Evolutionary conservation across 2,797 vertebrate species (phyloP), one percentile per base, ranked within the genome.

Genomic region (Euphonia xanthogaster): DNA sequence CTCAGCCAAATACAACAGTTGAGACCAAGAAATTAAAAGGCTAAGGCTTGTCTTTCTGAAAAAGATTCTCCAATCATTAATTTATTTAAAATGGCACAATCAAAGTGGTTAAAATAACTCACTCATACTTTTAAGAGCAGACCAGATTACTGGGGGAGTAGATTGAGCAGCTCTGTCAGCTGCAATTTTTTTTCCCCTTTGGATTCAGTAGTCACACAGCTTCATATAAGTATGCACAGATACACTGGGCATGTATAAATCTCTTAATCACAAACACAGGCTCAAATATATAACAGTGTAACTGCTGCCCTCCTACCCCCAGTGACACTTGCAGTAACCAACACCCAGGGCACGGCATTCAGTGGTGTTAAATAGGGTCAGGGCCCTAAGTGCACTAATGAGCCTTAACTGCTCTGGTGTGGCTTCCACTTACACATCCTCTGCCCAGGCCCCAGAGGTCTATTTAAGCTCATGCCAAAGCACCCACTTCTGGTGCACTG

Each of bases 11-110:
- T 33, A 44, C 33, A 82, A 48, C 48, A 75, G 28, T 4, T 44
- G 45, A 88, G 54, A 86, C 11, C 53, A 90, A 78, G 45, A 90
- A 77, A 79, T 67, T 44, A 82, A 81, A 89, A 35, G 39, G 18
- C 54, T 60, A 24, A 62, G 10, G 37, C 20, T 91, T 63, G 14
- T 40, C 28, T 89, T 91, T 86, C 65, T 67, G 44, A 53, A 75
- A 51, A 81, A 70, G 18, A 42, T 48, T 57, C 47, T 7, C 13
- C 60, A 21, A 71, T 48, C 27, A 24, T 78, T 48, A 65, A 39
- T 84, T 81, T 76, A 70, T 63, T 68, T 81, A 25, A 68, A 37
- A 28, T 76, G 45, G 15, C 58, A 73, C 16, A 42, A 57, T 28
- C 72, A 18, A 24, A 90, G 68, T 75, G 10, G 44, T 57, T 57